phyloP scores from a whole-genome alignment of 2,113 vertebrate species.

The Aphelocoma coerulescens region DNA sequence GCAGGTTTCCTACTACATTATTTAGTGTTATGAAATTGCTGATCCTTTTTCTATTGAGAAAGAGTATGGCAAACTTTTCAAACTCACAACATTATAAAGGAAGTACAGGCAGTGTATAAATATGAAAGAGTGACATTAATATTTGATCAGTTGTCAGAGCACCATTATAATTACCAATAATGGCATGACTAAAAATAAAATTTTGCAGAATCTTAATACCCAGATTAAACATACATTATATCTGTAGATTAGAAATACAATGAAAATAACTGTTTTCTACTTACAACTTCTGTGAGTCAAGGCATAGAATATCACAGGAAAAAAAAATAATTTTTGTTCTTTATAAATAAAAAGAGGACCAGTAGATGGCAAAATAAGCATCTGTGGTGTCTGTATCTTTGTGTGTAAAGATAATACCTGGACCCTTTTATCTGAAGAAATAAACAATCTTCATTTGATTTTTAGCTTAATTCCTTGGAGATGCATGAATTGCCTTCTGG shows the following conservation, averaged over 20 bases:
- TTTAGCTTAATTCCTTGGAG: background rate
- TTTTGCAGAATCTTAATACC: background rate
- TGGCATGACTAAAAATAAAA: background rate
- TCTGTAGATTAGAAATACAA: background rate
- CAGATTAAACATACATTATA: background rate
- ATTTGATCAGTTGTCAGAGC: background rate
- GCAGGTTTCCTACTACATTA: background rate
- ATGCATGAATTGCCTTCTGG: background rate
- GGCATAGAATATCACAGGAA: background rate
- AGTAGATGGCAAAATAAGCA: background rate
- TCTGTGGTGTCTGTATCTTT: background rate
- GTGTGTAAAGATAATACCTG: background rate
- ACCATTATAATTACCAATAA: background rate
- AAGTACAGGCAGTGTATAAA: background rate
- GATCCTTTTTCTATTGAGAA: conserved; percentile 8
- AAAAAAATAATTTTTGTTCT: background rate
- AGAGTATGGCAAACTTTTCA: background rate
- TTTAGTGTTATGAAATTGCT: conserved; percentile 16
- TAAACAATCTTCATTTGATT: background rate
- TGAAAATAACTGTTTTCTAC: background rate
- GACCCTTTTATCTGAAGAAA: background rate
- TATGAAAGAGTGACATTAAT: background rate
- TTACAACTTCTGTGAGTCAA: background rate
- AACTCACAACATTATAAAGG: background rate
- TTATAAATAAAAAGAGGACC: background rate